Conservation (phyloP, 53 echinoderm and acorn worm species). For the Actinopyga echinites region DNA sequence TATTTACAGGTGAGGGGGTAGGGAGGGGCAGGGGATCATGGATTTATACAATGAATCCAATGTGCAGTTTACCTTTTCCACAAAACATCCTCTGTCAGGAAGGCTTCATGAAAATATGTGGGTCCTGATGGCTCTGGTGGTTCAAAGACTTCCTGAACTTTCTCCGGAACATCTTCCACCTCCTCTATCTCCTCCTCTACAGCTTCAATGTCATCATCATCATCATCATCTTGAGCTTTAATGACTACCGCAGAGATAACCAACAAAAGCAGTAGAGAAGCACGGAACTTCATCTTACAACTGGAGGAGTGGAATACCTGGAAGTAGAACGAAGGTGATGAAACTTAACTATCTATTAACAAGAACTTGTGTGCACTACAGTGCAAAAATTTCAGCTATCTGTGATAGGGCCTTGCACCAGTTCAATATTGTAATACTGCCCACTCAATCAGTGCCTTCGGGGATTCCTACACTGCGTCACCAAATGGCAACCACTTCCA, state of each 20-base stretch:
- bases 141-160: conserved; percentile 35
- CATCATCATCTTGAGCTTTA: conserved; percentile 1
- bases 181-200: conserved; percentile 47
- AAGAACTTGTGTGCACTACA: too few species aligned
- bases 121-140: conserved; percentile 60
- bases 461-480: too few species aligned
- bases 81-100: conserved; percentile 52
- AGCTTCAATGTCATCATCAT: conserved; percentile 35
- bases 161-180: conserved; percentile 46
- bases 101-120: conserved; percentile 60
- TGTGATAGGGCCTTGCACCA: too few species aligned
- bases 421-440: too few species aligned
- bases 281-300: not conserved
- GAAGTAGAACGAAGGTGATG: too few species aligned
- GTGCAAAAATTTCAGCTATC: too few species aligned
- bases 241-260: not conserved
- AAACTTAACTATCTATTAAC: too few species aligned
- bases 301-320: not conserved
- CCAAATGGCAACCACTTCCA: too few species aligned
- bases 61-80: conserved; percentile 47
- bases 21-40: too few species aligned
- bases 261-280: not conserved
- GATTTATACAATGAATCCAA: not conserved
- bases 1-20: not conserved
- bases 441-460: too few species aligned